A percentile compares a stretch with the other conserved stretches of the same genome.
Conservation (phyloP, 2,888 invertebrate species). For the Stictocephala bisonia region DNA sequence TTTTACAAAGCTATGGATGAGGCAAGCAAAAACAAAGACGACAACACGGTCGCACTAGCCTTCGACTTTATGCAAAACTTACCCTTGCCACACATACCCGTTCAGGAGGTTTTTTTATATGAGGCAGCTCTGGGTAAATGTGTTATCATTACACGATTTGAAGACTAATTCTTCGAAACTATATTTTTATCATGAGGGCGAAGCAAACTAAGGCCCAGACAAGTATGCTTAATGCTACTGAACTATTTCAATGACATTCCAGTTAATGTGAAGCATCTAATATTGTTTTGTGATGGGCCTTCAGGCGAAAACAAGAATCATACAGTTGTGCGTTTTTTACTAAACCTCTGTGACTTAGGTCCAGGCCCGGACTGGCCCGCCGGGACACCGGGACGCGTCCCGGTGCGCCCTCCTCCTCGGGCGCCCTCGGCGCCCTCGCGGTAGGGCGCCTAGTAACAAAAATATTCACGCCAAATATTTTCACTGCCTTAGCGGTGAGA, state of each 20-base stretch:
- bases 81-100: conserved; percentile 56
- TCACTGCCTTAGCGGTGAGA: too few relatives aligned
- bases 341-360: conserved; percentile 40
- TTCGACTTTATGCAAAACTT: conserved; percentile 60
- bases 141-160: conserved; percentile 52
- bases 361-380: too few relatives aligned
- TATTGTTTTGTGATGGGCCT: conserved; percentile 51
- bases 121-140: conserved; percentile 55
- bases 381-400: too few relatives aligned
- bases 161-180: conserved; percentile 51
- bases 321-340: conserved; percentile 34
- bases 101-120: conserved; percentile 60
- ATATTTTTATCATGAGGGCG: conserved; percentile 54
- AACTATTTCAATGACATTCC: conserved; percentile 46
- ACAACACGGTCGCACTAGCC: conserved; percentile 42
- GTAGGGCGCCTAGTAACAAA: too few relatives aligned
- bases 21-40: conserved; percentile 45
- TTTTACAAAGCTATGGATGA: conserved; percentile 50
- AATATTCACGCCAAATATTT: too few relatives aligned
- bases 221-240: conserved; percentile 46
- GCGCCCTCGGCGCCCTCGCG: too few relatives aligned
- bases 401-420: too few relatives aligned
- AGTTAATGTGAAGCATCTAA: conserved; percentile 44
- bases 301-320: conserved; percentile 54
- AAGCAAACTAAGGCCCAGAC: conserved; percentile 47